Conservation (phyloP, 2,888 invertebrate genomes). For the Globia sparganii region DNA sequence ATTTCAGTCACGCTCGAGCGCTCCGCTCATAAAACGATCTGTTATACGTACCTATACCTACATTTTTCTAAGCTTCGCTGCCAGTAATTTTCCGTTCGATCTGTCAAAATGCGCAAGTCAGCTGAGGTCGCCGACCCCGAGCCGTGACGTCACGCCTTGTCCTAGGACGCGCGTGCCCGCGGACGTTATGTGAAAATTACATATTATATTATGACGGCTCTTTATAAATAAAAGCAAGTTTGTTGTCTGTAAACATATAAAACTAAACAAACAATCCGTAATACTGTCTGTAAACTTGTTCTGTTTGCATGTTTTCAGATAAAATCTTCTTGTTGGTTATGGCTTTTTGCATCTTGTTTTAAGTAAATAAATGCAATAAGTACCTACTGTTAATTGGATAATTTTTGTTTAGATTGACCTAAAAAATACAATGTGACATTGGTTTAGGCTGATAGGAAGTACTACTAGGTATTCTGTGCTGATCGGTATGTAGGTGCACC, state of each 20-base stretch:
- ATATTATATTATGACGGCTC: slow-evolving; percentile 44
- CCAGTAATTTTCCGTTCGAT: slow-evolving; percentile 67
- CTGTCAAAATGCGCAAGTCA: slow-evolving; percentile 71
- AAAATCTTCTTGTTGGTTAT: slow-evolving; percentile 27
- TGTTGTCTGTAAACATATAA: slow-evolving; percentile 32
- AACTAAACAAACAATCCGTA: slow-evolving; percentile 22
- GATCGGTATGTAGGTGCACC: background rate
- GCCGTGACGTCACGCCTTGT: slow-evolving; percentile 65
- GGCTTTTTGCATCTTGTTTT: background rate
- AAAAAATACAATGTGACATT: background rate
- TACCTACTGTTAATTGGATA: background rate
- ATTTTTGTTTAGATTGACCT: background rate
- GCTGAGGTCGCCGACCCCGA: slow-evolving; percentile 62
- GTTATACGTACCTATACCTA: slow-evolving; percentile 2
- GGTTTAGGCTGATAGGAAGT: too few species aligned
- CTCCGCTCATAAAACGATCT: slow-evolving; percentile 34
- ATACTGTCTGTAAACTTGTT: slow-evolving; percentile 30
- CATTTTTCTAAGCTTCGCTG: slow-evolving; percentile 43
- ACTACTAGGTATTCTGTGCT: too few species aligned
- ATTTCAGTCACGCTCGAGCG: slow-evolving; percentile 48
- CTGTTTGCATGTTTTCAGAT: slow-evolving; percentile 37
- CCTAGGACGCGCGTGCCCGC: slow-evolving; percentile 64
- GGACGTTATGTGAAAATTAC: slow-evolving; percentile 37
- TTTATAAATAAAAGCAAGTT: slow-evolving; percentile 44
- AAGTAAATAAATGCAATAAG: background rate